Evolutionary conservation across 2,113 vertebrate species (phyloP).

Genomic region (Elanoides forficatus): DNA sequence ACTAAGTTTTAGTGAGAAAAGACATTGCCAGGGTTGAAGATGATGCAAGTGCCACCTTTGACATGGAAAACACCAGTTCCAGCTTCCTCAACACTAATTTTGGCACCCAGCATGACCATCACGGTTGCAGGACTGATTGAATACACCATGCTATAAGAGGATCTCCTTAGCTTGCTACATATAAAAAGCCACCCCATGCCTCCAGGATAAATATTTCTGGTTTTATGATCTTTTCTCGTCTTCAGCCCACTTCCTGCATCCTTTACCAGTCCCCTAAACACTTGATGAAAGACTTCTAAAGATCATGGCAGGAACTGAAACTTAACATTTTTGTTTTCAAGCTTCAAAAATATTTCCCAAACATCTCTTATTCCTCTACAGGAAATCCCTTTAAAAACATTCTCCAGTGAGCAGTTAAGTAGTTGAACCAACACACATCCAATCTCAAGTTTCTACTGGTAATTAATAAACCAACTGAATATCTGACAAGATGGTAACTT

Average conservation of each 20-base stretch:
- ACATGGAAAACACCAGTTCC: neutral
- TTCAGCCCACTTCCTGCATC: neutral
- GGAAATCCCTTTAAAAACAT: conserved; percentile 66
- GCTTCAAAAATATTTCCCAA: conserved; percentile 39
- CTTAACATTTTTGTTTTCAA: conserved; percentile 36
- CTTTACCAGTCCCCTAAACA: neutral
- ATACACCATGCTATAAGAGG: neutral
- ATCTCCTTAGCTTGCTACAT: neutral
- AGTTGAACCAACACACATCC: conserved; percentile 19
- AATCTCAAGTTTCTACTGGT: conserved; percentile 30
- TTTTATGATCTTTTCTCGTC: neutral
- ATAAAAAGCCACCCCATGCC: neutral
- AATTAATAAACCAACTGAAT: conserved; percentile 28
- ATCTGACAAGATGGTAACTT: neutral
- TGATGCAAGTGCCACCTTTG: neutral
- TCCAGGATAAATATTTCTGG: neutral
- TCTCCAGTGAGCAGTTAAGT: neutral
- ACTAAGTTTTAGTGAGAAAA: neutral
- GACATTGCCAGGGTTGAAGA: neutral
- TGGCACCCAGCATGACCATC: neutral
- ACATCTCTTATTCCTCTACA: conserved; percentile 43
- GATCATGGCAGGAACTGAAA: conserved; percentile 27
- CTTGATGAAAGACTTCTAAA: conserved; percentile 26
- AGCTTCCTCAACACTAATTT: neutral
- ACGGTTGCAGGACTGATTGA: neutral